Conservation (phyloP, 2,797 vertebrate genomes). For the Lutjanus campechanus region DNA sequence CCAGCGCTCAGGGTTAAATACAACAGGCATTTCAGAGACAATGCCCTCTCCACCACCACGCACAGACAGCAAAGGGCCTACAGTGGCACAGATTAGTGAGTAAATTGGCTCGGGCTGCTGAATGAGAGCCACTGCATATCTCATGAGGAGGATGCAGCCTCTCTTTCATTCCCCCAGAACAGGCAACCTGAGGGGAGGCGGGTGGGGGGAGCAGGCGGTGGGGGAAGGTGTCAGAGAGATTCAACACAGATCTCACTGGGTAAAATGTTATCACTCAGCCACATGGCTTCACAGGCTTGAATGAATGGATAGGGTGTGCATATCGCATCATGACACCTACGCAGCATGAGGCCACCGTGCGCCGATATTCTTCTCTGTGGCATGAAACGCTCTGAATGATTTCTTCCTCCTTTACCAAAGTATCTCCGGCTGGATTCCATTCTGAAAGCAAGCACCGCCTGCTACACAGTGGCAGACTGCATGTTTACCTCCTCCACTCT, state of each 20-base stretch:
- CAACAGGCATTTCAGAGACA: slow-evolving; percentile 58
- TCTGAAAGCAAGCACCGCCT: background rate
- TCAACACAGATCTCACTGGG: slow-evolving; percentile 42
- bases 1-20: slow-evolving; percentile 48
- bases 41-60: slow-evolving; percentile 45
- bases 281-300: slow-evolving; percentile 48
- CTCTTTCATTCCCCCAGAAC: slow-evolving; percentile 39
- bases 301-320: slow-evolving; percentile 38
- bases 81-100: slow-evolving; percentile 63
- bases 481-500: background rate
- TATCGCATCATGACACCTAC: slow-evolving; percentile 55
- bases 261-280: slow-evolving; percentile 66
- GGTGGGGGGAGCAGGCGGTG: background rate
- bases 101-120: slow-evolving; percentile 65
- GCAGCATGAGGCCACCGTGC: slow-evolving; percentile 33
- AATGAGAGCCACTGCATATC: slow-evolving; percentile 50
- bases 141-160: slow-evolving; percentile 50
- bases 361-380: slow-evolving; percentile 1
- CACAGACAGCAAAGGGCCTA: slow-evolving; percentile 54
- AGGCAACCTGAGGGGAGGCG: slow-evolving; percentile 20
- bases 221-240: slow-evolving; percentile 37
- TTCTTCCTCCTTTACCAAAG: slow-evolving; percentile 7
- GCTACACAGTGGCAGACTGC: slow-evolving; percentile 12
- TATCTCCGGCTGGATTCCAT: slow-evolving; percentile 17
- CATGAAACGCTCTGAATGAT: slow-evolving; percentile 32